Conservation (phyloP, 2,888 invertebrate species). For the Mesoligia furuncula region DNA sequence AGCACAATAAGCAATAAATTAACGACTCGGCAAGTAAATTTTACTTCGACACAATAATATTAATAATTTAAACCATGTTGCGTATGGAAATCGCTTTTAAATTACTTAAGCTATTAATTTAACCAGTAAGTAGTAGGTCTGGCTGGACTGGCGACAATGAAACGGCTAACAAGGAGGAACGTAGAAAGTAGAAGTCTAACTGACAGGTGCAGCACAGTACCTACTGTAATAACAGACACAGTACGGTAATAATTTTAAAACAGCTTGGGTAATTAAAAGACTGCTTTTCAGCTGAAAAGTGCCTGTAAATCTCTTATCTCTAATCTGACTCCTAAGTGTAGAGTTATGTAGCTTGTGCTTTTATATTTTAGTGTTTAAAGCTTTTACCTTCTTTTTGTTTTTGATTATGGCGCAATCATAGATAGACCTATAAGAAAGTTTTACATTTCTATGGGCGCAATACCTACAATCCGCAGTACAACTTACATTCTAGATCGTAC, state of each 20-base stretch:
- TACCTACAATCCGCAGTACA: background rate
- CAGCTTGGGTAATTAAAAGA: background rate
- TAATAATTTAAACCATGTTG: slow-evolving; percentile 54
- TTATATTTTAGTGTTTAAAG: too few relatives aligned
- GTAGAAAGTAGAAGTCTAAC: background rate
- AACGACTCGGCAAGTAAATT: slow-evolving; percentile 69
- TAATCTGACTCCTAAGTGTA: background rate
- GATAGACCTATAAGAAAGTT: too few relatives aligned
- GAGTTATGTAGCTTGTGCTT: background rate
- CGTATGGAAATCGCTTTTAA: slow-evolving; percentile 43
- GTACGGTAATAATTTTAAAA: background rate
- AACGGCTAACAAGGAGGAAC: background rate
- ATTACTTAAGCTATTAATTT: slow-evolving; percentile 20
- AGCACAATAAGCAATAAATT: slow-evolving; percentile 80
- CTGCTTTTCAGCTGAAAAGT: background rate
- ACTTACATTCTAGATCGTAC: background rate
- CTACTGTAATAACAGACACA: too few relatives aligned
- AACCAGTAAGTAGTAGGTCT: background rate
- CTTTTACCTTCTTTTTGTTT: too few relatives aligned
- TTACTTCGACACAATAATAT: slow-evolving; percentile 65
- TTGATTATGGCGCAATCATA: too few relatives aligned
- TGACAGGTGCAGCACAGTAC: background rate
- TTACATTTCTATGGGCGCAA: background rate
- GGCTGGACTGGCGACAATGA: background rate
- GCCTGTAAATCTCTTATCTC: background rate